Percentiles rank a stretch among this genome's conserved stretches.
Evolutionary conservation across 2,113 vertebrate genomes (phyloP).

Genomic region (Anolis carolinensis): DNA sequence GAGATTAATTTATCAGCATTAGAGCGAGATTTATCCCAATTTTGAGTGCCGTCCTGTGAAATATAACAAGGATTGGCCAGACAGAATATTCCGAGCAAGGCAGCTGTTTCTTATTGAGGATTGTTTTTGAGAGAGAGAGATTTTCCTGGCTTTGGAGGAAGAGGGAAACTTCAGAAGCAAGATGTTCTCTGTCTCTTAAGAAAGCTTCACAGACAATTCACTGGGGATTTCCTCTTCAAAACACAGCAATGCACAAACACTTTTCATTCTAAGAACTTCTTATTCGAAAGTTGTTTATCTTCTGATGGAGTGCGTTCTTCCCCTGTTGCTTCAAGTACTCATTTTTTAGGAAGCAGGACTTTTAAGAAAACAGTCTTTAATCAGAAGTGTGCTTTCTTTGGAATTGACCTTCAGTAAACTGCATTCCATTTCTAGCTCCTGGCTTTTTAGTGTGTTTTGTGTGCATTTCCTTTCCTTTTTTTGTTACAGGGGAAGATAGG

Average conservation of each 20-base stretch:
- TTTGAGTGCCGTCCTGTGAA: background rate
- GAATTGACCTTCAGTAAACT: background rate
- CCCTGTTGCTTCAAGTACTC: background rate
- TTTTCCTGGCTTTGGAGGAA: background rate
- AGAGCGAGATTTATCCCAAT: background rate
- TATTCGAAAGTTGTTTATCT: background rate
- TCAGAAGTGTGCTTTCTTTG: background rate
- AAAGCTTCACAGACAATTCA: background rate
- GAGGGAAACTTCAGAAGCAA: background rate
- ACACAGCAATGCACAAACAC: background rate
- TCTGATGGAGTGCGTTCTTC: background rate
- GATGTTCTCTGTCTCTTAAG: background rate
- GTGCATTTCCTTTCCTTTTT: background rate
- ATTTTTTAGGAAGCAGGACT: background rate
- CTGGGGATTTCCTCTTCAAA: background rate
- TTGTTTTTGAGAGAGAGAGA: background rate
- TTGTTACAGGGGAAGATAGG: conserved; percentile 17
- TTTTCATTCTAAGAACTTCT: background rate
- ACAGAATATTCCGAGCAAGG: background rate
- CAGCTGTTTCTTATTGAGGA: background rate
- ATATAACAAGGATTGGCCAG: background rate
- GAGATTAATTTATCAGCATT: background rate
- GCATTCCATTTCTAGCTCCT: conserved; percentile 40
- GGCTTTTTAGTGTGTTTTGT: no score
- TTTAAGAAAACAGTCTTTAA: background rate